Percentiles rank a stretch among this genome's conserved stretches.
These are phyloP conservation scores for Ophioninae sp. DNA, from an alignment of 2,888 invertebrate genomes.

Conservation along the genomic window DNA sequence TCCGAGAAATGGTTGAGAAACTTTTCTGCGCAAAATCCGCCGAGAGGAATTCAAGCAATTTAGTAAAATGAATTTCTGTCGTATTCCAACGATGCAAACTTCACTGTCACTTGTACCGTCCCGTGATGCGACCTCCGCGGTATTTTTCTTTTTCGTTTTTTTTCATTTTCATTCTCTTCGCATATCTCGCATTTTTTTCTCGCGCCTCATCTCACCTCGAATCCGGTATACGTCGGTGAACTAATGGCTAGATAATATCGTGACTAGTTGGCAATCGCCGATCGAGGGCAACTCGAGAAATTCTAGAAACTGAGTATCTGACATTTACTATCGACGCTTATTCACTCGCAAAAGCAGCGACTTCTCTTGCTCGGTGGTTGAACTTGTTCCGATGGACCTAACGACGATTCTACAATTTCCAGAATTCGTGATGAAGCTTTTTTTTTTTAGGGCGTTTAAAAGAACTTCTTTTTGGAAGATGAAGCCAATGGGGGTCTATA, in stretches of 20 bases:
- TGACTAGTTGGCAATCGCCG: constrained; percentile 18
- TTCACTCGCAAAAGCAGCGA: constrained; percentile 41
- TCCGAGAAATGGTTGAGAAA: background rate
- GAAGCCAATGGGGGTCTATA: background rate
- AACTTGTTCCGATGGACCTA: constrained; percentile 28
- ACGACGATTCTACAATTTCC: background rate
- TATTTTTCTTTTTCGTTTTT: background rate
- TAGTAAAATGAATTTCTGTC: background rate
- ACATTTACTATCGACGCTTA: constrained; percentile 53
- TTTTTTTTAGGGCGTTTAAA: background rate
- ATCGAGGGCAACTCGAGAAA: constrained; percentile 41
- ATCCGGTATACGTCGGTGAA: constrained; percentile 52
- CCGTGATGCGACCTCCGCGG: constrained; percentile 1
- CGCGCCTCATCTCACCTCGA: constrained; percentile 19
- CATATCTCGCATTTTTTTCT: background rate
- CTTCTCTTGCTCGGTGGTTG: constrained; percentile 20
- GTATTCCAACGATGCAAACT: background rate
- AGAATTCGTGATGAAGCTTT: background rate
- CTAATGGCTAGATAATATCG: constrained; percentile 50
- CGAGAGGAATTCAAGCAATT: background rate
- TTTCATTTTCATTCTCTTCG: background rate
- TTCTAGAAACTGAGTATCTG: constrained; percentile 38
- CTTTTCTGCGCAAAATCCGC: too few species aligned
- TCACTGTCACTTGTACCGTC: background rate
- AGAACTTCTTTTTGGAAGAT: too few species aligned